Conservation (phyloP, 2,888 invertebrate genomes). For the Rhorus exstirpatorius region DNA sequence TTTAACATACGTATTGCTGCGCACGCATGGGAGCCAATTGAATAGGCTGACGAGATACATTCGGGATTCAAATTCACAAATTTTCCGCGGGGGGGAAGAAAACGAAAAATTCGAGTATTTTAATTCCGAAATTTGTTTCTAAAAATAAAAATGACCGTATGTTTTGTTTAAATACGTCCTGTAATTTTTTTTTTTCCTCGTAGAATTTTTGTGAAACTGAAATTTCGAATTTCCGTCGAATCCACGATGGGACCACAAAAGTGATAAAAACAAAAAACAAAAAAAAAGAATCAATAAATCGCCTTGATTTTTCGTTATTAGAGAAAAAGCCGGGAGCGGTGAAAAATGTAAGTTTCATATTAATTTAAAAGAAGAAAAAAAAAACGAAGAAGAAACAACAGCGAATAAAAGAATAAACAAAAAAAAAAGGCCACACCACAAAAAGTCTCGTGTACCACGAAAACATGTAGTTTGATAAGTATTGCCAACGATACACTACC, state of each 20-base stretch:
- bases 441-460: slow-evolving; percentile 82
- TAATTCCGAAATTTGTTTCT: background rate
- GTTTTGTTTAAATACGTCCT: slow-evolving; percentile 26
- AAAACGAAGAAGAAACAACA: slow-evolving; percentile 10
- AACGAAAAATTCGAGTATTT: slow-evolving; percentile 1
- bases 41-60: slow-evolving; percentile 80
- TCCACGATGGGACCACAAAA: slow-evolving; percentile 83
- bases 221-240: slow-evolving; percentile 78
- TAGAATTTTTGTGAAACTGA: slow-evolving; percentile 26
- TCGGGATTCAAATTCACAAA: slow-evolving; percentile 66
- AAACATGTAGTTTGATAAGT: slow-evolving; percentile 83
- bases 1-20: slow-evolving; percentile 62
- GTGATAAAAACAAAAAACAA: slow-evolving; percentile 81
- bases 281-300: too few relatives aligned
- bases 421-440: slow-evolving; percentile 33
- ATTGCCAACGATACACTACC: slow-evolving; percentile 84
- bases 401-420: slow-evolving; percentile 13
- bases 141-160: background rate
- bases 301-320: slow-evolving; percentile 78
- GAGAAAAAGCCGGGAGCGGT: slow-evolving; percentile 73
- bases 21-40: slow-evolving; percentile 82
- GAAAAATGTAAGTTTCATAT: slow-evolving; percentile 61
- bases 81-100: background rate
- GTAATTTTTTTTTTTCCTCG: slow-evolving; percentile 46
- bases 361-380: slow-evolving; percentile 15